phyloP scores from a whole-genome alignment of 2,888 invertebrate genomes.

The Nephrotoma guestfalica region DNA sequence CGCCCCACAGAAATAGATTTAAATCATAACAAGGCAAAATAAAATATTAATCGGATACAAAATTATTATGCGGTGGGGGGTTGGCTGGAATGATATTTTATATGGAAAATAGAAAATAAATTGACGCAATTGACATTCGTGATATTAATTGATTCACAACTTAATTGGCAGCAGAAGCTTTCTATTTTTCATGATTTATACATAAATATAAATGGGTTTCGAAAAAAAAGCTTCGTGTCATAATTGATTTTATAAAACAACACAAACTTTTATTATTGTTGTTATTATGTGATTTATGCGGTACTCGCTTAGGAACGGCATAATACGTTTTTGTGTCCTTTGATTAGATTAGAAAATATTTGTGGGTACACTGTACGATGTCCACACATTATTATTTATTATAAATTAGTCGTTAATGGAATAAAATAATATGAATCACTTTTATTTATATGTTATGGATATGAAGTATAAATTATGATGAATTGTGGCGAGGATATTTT shows the following conservation, averaged over 20 bases:
- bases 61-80: not conserved
- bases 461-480: not conserved
- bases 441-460: not conserved
- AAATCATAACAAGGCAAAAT: not conserved
- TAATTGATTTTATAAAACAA: not conserved
- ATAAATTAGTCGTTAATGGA: not conserved
- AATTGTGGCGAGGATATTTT: not conserved
- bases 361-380: not conserved
- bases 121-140: not conserved
- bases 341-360: not conserved
- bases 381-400: not conserved
- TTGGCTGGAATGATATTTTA: not conserved
- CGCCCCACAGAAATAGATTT: not conserved
- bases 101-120: not conserved
- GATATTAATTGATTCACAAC: not conserved
- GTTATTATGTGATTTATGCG: not conserved
- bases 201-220: not conserved
- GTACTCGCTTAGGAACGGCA: not conserved
- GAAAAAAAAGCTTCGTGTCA: not conserved
- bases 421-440: not conserved
- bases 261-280: not conserved
- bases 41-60: not conserved
- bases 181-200: not conserved
- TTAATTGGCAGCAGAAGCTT: not conserved
- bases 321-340: not conserved